Conservation (phyloP, 2,797 vertebrate genomes). For the Acanthiza pusilla region DNA sequence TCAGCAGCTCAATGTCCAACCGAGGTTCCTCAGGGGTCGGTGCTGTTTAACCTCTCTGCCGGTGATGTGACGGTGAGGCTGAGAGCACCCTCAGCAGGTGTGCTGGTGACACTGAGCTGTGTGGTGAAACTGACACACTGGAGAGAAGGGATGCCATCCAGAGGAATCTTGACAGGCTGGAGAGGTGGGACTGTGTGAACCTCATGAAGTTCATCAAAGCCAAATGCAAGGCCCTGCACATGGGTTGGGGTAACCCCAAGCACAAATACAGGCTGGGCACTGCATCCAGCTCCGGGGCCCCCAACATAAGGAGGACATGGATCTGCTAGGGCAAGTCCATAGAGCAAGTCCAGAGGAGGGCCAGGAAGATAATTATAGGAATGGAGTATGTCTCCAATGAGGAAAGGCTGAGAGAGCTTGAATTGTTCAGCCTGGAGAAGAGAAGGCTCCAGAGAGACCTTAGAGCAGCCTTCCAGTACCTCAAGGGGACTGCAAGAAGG, state of each 20-base stretch:
- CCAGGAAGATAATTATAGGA: not conserved
- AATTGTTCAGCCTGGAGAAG: not conserved
- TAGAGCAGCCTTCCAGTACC: not conserved
- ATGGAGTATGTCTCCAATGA: accelerated
- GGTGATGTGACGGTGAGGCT: not conserved
- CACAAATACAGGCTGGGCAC: not conserved
- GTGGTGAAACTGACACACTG: accelerated
- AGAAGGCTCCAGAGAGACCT: not conserved
- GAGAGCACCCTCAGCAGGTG: not conserved
- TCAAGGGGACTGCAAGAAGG: not conserved
- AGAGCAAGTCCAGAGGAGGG: not conserved
- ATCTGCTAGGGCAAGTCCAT: not conserved
- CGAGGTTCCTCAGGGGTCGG: not conserved
- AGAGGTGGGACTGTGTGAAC: not conserved
- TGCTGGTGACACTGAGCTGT: not conserved
- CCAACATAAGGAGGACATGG: not conserved
- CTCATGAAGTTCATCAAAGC: not conserved
- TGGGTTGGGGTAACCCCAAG: not conserved
- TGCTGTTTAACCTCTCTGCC: not conserved
- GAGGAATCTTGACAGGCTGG: not conserved
- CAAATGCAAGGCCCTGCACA: not conserved
- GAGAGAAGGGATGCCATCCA: not conserved
- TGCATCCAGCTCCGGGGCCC: not conserved
- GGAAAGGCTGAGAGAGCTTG: not conserved
- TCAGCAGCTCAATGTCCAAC: not conserved